A percentile compares a stretch with the other conserved stretches of the same genome.
phyloP scores from a whole-genome alignment of 2,888 invertebrate genomes.

The Danaus chrysippus region DNA sequence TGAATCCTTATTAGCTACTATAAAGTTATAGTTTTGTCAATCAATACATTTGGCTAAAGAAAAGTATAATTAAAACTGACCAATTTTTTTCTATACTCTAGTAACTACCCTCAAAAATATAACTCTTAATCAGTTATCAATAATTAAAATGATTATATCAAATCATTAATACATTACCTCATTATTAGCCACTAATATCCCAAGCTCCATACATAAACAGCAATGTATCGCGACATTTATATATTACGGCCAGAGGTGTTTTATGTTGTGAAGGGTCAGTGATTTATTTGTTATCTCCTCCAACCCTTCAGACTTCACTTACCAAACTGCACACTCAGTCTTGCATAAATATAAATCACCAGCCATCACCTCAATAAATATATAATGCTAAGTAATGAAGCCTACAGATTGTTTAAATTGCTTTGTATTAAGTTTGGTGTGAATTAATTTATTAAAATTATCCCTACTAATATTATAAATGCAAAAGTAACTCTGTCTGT shows the following conservation, averaged over 20 bases:
- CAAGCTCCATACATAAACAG: conserved; percentile 36
- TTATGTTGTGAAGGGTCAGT: conserved; percentile 61
- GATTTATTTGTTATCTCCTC: conserved; percentile 62
- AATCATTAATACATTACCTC: too few relatives aligned
- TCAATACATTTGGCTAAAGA: too few relatives aligned
- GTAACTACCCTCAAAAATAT: too few relatives aligned
- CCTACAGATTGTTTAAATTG: too few relatives aligned
- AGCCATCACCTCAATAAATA: background rate
- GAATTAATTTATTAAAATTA: too few relatives aligned
- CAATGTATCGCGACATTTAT: conserved; percentile 55
- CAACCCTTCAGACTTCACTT: conserved; percentile 33
- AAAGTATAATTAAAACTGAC: too few relatives aligned
- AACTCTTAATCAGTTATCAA: background rate
- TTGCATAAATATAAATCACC: background rate
- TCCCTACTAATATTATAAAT: too few relatives aligned
- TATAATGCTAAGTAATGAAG: too few relatives aligned
- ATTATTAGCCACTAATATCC: background rate
- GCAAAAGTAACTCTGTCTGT: too few relatives aligned
- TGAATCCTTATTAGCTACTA: background rate
- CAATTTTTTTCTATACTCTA: too few relatives aligned
- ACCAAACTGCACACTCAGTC: background rate
- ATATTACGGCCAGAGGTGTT: conserved; percentile 70
- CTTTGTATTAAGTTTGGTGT: too few relatives aligned
- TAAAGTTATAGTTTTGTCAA: background rate
- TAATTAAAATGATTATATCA: background rate